Conservation (phyloP, 2,113 vertebrate species). For the Dryoscopus gambensis region DNA sequence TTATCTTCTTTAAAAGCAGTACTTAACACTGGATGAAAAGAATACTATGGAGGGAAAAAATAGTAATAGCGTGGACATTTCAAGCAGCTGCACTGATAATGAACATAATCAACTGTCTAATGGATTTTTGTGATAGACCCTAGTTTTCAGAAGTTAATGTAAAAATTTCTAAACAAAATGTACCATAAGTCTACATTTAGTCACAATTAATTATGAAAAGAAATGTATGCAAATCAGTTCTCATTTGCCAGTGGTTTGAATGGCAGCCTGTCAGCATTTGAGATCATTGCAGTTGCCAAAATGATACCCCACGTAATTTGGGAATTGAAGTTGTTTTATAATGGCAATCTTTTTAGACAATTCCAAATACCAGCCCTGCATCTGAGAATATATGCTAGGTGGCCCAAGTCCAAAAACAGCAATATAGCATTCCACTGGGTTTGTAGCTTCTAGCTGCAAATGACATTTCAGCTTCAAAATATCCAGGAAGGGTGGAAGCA, state of each 20-base stretch:
- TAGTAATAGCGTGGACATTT: not conserved
- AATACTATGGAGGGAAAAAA: not conserved
- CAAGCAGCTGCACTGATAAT: conserved; percentile 32
- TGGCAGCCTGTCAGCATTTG: conserved; percentile 6
- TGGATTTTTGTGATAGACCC: conserved; percentile 1
- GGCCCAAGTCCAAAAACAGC: not conserved
- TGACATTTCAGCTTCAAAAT: not conserved
- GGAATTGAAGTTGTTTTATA: not conserved
- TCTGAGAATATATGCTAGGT: not conserved
- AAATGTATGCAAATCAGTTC: conserved; percentile 25
- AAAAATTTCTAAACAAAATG: conserved; percentile 51
- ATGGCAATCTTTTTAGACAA: not conserved
- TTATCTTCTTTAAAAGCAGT: conserved; percentile 9
- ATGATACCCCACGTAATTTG: not conserved
- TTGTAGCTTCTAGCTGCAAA: not conserved
- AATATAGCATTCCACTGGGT: not conserved
- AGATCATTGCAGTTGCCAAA: conserved; percentile 5
- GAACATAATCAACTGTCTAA: conserved; percentile 32
- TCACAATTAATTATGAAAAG: conserved; percentile 52
- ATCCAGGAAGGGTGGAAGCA: not conserved
- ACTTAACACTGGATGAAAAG: not conserved
- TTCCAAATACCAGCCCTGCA: not conserved
- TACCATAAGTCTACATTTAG: conserved; percentile 50
- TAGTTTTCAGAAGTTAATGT: conserved; percentile 37
- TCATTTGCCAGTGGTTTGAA: conserved; percentile 6